Conservation (phyloP, 2,888 invertebrate genomes). For the Kryphioiulus occultus region DNA sequence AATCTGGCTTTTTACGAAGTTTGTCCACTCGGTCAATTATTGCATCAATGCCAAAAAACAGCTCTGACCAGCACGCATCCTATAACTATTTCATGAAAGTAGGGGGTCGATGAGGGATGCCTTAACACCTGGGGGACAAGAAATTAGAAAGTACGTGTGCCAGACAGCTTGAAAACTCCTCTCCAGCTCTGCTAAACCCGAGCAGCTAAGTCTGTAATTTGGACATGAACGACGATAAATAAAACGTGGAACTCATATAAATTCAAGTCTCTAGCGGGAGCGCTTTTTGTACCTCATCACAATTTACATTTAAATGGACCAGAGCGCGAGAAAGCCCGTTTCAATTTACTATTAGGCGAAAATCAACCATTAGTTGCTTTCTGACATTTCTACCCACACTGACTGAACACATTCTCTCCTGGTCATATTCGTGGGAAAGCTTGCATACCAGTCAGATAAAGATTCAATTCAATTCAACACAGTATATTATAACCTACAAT, state of each 20-base stretch:
- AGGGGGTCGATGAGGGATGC: background rate
- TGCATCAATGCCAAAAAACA: background rate
- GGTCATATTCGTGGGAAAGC: background rate
- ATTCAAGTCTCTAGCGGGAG: slow-evolving; percentile 14
- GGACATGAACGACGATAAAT: slow-evolving; percentile 28
- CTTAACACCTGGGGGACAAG: background rate
- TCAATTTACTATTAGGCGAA: slow-evolving; percentile 14
- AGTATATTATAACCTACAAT: no score
- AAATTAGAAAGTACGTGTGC: background rate
- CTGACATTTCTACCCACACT: slow-evolving; percentile 2
- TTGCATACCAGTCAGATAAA: no score
- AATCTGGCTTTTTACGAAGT: background rate
- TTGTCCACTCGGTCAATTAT: background rate
- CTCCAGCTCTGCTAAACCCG: background rate
- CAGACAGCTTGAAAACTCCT: background rate
- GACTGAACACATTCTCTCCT: background rate
- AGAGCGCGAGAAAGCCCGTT: background rate
- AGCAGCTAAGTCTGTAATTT: slow-evolving; percentile 32
- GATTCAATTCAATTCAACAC: no score
- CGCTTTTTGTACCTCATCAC: slow-evolving; percentile 32
- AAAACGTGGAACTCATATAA: slow-evolving; percentile 33
- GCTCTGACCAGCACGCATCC: background rate
- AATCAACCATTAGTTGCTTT: slow-evolving; percentile 32
- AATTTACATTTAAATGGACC: slow-evolving; percentile 26
- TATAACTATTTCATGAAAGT: background rate